Percentiles rank a stretch among this genome's conserved stretches.
phyloP scores from a whole-genome alignment of 2,113 vertebrate species.

The Brachirus orientalis region DNA sequence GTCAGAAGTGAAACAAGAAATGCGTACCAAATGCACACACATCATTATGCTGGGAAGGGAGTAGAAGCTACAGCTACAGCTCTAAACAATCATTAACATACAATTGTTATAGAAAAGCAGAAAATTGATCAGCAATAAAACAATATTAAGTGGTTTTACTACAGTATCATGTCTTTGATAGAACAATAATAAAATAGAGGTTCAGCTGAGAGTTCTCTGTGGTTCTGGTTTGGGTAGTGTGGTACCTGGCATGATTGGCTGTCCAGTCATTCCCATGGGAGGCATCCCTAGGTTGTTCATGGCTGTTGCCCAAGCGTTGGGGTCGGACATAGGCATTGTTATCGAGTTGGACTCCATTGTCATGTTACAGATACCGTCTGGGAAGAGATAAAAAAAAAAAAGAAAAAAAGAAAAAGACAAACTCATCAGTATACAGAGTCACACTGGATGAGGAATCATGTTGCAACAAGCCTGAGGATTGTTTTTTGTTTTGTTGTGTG shows the following conservation, averaged over 20 bases:
- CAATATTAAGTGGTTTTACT: no score
- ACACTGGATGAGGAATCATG: not conserved
- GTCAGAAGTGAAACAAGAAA: no score
- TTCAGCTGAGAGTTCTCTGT: not conserved
- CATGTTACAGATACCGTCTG: slow-evolving; percentile 89
- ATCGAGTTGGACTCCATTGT: slow-evolving; percentile 88
- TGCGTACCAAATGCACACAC: no score
- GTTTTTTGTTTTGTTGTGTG: slow-evolving; percentile 4
- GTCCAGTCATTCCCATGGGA: slow-evolving; percentile 90
- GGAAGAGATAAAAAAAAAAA: slow-evolving; percentile 10
- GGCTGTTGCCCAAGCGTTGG: slow-evolving; percentile 92
- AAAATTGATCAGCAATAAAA: no score
- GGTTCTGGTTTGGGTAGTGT: not conserved
- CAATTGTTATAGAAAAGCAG: no score
- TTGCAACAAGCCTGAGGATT: slow-evolving; percentile 6
- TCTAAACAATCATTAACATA: no score
- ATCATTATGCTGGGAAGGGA: no score
- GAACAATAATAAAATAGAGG: no score
- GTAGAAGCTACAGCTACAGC: no score
- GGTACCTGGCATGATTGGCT: slow-evolving; percentile 91
- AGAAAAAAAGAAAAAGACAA: not conserved
- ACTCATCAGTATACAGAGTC: slow-evolving; percentile 12
- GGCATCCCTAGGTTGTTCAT: slow-evolving; percentile 98
- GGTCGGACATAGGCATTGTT: slow-evolving; percentile 92
- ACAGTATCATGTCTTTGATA: no score